A percentile compares a stretch with the other conserved stretches of the same genome.
phyloP scores from a whole-genome alignment of 1,140 invertebrate genomes.

The Calliphora vicina region DNA sequence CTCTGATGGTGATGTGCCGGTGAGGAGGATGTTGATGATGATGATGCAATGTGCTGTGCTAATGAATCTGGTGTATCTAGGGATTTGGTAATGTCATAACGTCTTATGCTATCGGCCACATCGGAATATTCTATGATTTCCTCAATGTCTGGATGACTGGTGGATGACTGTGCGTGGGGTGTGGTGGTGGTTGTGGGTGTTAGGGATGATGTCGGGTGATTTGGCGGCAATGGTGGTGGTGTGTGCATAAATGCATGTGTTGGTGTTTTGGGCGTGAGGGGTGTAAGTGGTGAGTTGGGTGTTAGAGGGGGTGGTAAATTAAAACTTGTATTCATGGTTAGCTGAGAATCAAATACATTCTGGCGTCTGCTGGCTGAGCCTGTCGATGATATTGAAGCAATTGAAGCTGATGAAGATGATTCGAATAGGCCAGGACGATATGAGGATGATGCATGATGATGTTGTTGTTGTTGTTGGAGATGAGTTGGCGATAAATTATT shows the following conservation, averaged over 20 bases:
- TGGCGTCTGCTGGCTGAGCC: conserved; percentile 23
- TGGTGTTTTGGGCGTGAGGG: conserved; percentile 40
- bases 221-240: conserved; percentile 26
- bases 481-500: conserved; percentile 17
- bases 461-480: conserved; percentile 43
- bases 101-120: conserved; percentile 60
- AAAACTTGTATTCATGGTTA: conserved; percentile 27
- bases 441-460: conserved; percentile 9
- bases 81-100: conserved; percentile 47
- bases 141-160: conserved; percentile 42
- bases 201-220: background rate
- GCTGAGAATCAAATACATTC: conserved; percentile 33
- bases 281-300: conserved; percentile 37
- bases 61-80: conserved; percentile 32
- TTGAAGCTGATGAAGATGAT: conserved; percentile 26
- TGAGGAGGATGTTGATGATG: conserved; percentile 26
- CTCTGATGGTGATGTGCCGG: conserved; percentile 12
- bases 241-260: conserved; percentile 39
- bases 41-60: conserved; percentile 12
- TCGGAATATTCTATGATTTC: conserved; percentile 60
- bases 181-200: conserved; percentile 3
- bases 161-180: conserved; percentile 23
- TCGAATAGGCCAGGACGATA: background rate
- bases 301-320: conserved; percentile 17
- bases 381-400: background rate